A percentile compares a stretch with the other conserved stretches of the same genome.
phyloP scores from a whole-genome alignment of 1,140 invertebrate genomes.

The Drosophila leontia region DNA sequence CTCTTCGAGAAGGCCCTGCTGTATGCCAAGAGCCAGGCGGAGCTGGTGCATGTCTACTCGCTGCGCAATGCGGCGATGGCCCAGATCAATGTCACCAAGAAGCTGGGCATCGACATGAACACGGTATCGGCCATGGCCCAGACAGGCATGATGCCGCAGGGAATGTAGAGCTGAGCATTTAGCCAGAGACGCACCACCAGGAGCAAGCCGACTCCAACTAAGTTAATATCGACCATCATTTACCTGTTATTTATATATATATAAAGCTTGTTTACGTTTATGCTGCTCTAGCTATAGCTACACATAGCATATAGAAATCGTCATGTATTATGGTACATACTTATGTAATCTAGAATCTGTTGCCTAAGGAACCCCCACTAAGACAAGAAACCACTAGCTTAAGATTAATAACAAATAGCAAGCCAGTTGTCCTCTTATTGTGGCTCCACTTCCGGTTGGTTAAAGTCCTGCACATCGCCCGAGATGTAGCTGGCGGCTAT shows the following conservation, averaged over 20 bases:
- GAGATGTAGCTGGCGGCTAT: constrained; percentile 62
- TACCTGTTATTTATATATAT: constrained; percentile 55
- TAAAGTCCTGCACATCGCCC: constrained; percentile 65
- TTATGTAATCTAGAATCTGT: constrained; percentile 47
- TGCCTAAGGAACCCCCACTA: constrained; percentile 44
- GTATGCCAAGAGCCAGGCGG: constrained; percentile 92
- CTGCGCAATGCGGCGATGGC: constrained; percentile 94
- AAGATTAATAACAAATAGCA: constrained; percentile 43
- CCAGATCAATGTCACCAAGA: constrained; percentile 92
- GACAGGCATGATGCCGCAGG: constrained; percentile 40
- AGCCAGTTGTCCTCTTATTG: constrained; percentile 16
- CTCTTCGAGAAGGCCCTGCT: constrained; percentile 96
- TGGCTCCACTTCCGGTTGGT: constrained; percentile 19
- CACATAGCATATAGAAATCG: constrained; percentile 45
- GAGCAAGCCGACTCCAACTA: constrained; percentile 37
- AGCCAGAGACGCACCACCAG: constrained; percentile 23
- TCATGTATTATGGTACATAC: constrained; percentile 44
- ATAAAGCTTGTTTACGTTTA: constrained; percentile 61
- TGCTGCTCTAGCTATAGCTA: constrained; percentile 37
- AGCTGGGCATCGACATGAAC: constrained; percentile 88
- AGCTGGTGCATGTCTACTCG: constrained; percentile 95
- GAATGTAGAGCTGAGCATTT: constrained; percentile 59
- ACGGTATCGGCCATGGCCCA: constrained; percentile 75
- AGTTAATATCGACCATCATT: constrained; percentile 55
- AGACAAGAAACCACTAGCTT: constrained; percentile 35